Percentiles rank a stretch among this genome's conserved stretches.
Evolutionary conservation across 2,888 invertebrate species (phyloP).

Genomic region (Tenthredo livida): DNA sequence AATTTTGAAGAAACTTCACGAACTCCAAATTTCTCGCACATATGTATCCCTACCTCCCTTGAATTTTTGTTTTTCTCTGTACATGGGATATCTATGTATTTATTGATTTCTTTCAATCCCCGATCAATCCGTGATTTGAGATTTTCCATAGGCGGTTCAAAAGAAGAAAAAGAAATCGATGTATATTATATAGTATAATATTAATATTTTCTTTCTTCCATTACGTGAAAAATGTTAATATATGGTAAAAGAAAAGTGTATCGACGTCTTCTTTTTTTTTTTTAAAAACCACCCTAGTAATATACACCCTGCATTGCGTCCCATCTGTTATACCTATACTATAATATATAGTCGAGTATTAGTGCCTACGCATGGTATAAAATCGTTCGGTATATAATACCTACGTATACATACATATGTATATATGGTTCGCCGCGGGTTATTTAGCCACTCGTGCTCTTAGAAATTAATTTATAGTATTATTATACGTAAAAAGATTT

Average conservation of each 20-base stretch:
- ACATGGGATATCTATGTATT: not conserved
- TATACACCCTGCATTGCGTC: not conserved
- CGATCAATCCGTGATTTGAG: not conserved
- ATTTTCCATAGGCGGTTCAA: no score
- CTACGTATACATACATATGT: not conserved
- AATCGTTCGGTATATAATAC: not conserved
- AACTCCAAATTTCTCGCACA: not conserved
- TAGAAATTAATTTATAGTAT: slow-evolving; percentile 29
- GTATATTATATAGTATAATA: no score
- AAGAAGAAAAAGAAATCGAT: no score
- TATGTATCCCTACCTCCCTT: not conserved
- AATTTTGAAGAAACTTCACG: no score
- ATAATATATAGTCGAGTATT: not conserved
- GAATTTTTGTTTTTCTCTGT: not conserved
- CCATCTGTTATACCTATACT: not conserved
- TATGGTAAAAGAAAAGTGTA: no score
- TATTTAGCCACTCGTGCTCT: not conserved
- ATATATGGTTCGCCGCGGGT: not conserved
- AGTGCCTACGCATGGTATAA: not conserved
- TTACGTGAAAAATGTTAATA: no score
- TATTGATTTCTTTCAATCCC: slow-evolving; percentile 31
- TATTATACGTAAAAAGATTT: slow-evolving; percentile 15
- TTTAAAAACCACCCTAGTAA: no score
- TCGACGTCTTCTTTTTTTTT: no score
- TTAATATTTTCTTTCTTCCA: no score